Percentiles rank a stretch among this genome's conserved stretches.
Conservation (phyloP, 2,797 vertebrate species). For the Gymnoscopelus braueri region DNA sequence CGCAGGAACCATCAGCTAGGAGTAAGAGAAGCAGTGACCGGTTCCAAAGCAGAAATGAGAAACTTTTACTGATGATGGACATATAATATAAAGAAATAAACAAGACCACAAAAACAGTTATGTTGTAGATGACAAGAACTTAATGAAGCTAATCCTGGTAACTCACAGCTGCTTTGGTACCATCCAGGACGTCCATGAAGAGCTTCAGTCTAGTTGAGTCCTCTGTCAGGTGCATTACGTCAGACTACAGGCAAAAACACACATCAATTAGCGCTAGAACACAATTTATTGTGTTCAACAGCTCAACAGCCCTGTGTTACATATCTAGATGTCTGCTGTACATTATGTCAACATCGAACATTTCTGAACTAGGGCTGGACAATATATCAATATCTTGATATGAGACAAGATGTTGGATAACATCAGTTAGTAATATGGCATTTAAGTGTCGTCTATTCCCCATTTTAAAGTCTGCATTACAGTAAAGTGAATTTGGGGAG, state of each 20-base stretch:
- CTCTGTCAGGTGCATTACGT: slow-evolving; percentile 92
- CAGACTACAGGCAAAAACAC: slow-evolving; percentile 77
- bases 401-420: too few relatives aligned
- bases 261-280: neutral
- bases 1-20: slow-evolving; percentile 86
- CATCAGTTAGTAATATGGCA: too few relatives aligned
- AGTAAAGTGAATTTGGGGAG: too few relatives aligned
- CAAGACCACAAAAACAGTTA: neutral
- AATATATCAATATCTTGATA: too few relatives aligned
- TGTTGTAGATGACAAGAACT: neutral
- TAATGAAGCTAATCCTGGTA: neutral
- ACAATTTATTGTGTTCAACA: neutral
- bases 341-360: too few relatives aligned
- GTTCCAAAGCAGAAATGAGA: neutral
- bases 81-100: neutral
- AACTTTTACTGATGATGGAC: neutral
- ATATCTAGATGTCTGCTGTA: too few relatives aligned
- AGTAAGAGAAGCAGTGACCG: neutral
- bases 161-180: slow-evolving; percentile 91
- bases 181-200: slow-evolving; percentile 92
- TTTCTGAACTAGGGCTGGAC: too few relatives aligned
- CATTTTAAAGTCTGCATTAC: too few relatives aligned
- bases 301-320: too few relatives aligned
- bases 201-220: slow-evolving; percentile 84
- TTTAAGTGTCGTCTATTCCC: too few relatives aligned